Conservation (phyloP, 2,888 invertebrate genomes). For the Agriotes lineatus region DNA sequence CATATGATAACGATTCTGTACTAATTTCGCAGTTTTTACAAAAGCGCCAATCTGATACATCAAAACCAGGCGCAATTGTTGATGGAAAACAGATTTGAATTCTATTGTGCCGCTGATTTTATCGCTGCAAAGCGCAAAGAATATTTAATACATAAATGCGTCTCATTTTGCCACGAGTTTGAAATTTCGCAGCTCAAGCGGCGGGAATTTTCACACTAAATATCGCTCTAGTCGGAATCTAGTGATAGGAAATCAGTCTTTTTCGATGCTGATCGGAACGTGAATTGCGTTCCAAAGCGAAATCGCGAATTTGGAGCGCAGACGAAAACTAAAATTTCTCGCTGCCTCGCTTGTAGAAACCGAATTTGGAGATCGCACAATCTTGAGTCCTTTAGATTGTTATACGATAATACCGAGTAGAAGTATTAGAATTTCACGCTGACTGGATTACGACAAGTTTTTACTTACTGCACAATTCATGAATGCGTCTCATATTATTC, state of each 20-base stretch:
- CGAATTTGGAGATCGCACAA: not conserved
- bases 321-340: slow-evolving; percentile 6
- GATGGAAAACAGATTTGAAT: too few species aligned
- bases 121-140: too few species aligned
- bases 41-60: too few species aligned
- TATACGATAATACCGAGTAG: too few species aligned
- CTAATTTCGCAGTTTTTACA: too few species aligned
- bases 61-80: too few species aligned
- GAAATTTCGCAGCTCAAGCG: not conserved
- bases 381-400: not conserved
- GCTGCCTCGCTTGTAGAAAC: not conserved
- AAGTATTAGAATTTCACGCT: too few species aligned
- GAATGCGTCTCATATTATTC: too few species aligned
- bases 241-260: slow-evolving; percentile 17
- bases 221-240: slow-evolving; percentile 4
- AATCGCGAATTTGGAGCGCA: slow-evolving; percentile 1
- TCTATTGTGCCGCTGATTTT: too few species aligned
- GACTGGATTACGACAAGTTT: too few species aligned
- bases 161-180: not conserved
- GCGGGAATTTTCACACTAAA: slow-evolving; percentile 9
- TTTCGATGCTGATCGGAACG: slow-evolving; percentile 3
- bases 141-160: not conserved
- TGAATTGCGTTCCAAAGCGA: slow-evolving; percentile 4
- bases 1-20: too few species aligned
- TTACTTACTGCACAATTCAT: too few species aligned